A percentile compares a stretch with the other conserved stretches of the same genome.
Evolutionary conservation across 2,888 invertebrate genomes (phyloP).

Genomic region (Microctonus aethiopoides): DNA sequence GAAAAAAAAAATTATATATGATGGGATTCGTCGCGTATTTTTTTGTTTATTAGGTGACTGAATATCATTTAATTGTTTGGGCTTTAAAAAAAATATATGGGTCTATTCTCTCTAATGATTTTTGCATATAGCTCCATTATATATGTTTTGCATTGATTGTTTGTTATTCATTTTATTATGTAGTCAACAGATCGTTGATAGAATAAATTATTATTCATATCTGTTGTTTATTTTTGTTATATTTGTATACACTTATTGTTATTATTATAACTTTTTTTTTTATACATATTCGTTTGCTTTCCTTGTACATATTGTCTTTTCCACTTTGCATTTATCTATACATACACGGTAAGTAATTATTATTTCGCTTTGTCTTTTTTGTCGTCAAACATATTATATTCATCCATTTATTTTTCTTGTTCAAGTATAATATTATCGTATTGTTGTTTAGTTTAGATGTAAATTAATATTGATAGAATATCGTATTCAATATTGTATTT

Average conservation of each 20-base stretch:
- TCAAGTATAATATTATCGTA: not conserved
- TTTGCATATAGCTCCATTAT: slow-evolving; percentile 11
- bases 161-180: slow-evolving; percentile 47
- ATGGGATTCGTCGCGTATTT: not conserved
- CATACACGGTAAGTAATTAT: slow-evolving; percentile 40
- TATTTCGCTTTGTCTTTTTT: slow-evolving; percentile 32
- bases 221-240: slow-evolving; percentile 61
- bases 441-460: too few species aligned
- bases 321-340: slow-evolving; percentile 35
- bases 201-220: slow-evolving; percentile 65
- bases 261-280: slow-evolving; percentile 21
- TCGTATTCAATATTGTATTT: not conserved
- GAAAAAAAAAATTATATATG: slow-evolving; percentile 12
- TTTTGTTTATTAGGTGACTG: not conserved
- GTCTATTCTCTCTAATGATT: slow-evolving; percentile 2
- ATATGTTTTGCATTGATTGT: slow-evolving; percentile 28
- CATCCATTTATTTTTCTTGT: not conserved
- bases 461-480: not conserved
- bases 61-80: slow-evolving; percentile 15
- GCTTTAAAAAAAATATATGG: slow-evolving; percentile 18
- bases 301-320: slow-evolving; percentile 26
- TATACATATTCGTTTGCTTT: slow-evolving; percentile 16
- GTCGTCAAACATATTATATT: slow-evolving; percentile 23
- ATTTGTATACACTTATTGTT: slow-evolving; percentile 46
- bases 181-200: slow-evolving; percentile 48